Base-by-base conservation (phyloP, 2,888 invertebrate species). In the Notocelia uddmanniana region DNA sequence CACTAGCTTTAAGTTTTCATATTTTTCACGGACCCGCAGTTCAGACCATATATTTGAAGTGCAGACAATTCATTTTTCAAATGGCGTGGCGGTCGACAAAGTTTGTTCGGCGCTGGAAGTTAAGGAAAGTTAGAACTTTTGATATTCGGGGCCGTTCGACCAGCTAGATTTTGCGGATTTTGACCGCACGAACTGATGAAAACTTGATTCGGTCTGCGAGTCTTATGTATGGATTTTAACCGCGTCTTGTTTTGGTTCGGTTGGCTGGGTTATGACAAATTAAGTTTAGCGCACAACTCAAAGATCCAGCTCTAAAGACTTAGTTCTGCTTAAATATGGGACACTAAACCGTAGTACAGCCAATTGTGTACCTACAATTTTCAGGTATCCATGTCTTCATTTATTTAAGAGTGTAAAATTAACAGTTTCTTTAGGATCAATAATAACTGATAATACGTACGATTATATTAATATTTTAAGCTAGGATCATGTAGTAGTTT, bases 1-100 rank as follows among this genome's bases (percentile, higher is more conserved):
- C 70, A 71, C 50, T 48, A 59, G 66, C 71, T 67, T 71, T 21
- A 48, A 70, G 63, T 74, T 74, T 73, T 70, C 86, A 87, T 88
- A 89, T 89, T 88, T 84, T 82, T 83, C 82, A 79, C 79, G 80
- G 82, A 77, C 80, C 78, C 78, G 76, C 82, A 90, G 90, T 87
- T 90, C 84, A 83, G 83, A 84, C 86, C 88, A 90, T 91, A 91
- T 91, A 90, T 90, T 85, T 86, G 86, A 81, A 89, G 89, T 86
- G 89, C 86, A 89, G 91, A 92, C 92, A 91, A 92, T 91, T 91
- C 91, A 92, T 92, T 92, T 92, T 92, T 92, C 91, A 92, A 89
- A 89, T 82, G 83, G 83, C 87, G 84, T 82, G 81, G 84, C 82
- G 84, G 85, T 81, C 76, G 82, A 80, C 70, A 74, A 80, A 89